Conservation (phyloP, 1,140 invertebrate genomes). For the Brachionus koreanus region DNA sequence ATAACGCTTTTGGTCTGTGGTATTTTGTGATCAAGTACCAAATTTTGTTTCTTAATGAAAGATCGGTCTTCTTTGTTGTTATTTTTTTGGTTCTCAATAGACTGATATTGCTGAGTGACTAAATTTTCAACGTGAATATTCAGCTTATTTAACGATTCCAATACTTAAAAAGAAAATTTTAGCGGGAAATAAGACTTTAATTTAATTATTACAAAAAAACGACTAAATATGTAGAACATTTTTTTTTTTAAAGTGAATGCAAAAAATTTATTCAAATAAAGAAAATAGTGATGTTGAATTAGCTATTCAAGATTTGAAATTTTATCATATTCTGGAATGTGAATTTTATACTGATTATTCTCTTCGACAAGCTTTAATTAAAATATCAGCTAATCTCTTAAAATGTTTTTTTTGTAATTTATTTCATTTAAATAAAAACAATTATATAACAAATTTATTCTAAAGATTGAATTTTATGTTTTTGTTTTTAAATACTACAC, state of each 20-base stretch:
- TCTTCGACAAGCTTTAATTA: neutral
- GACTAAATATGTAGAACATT: neutral
- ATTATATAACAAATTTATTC: neutral
- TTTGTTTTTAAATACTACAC: neutral
- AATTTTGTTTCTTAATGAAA: neutral
- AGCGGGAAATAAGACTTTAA: slow-evolving; percentile 7
- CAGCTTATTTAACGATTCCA: slow-evolving; percentile 19
- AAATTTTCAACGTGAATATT: slow-evolving; percentile 6
- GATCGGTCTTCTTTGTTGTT: neutral
- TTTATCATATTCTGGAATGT: neutral
- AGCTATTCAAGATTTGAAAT: neutral
- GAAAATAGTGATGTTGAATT: slow-evolving; percentile 31
- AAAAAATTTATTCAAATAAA: neutral
- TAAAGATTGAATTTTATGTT: neutral
- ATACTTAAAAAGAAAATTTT: slow-evolving; percentile 4
- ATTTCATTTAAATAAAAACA: neutral
- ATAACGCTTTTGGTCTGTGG: neutral
- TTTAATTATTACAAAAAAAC: slow-evolving; percentile 11
- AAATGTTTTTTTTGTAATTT: neutral
- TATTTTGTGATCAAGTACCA: neutral
- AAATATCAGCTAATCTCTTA: neutral
- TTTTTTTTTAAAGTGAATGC: neutral
- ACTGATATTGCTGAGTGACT: slow-evolving; percentile 7
- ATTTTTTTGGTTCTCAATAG: neutral
- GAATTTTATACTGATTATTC: neutral